Base-by-base conservation (phyloP, 2,113 vertebrate genomes). In the Callithrix jacchus region DNA sequence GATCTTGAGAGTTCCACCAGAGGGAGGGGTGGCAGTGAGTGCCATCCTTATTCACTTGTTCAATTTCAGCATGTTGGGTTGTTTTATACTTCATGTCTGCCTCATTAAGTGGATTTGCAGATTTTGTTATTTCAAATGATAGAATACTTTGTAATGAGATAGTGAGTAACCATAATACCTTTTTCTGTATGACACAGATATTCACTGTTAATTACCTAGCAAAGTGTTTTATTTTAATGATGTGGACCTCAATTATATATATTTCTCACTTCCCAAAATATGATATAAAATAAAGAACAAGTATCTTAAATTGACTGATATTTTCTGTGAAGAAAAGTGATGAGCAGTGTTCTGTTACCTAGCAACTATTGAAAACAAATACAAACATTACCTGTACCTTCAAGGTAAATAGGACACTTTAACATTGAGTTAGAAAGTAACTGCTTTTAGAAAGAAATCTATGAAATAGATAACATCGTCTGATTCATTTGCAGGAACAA, bases 251-350 rank as follows among this genome's bases (percentile, higher is more conserved):
- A 95, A 82, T 81, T 64, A 64, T 89, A 35, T 85, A 70, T 16
- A 49, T 18, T 93, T 73, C 83, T 91, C n/a, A 81, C 77, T 91
- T 93, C 68, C 47, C 12, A 94, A 95, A 95, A 85, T n/a, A n/a
- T 54, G 37, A 52, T 52, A 61, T 13, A 91, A 91, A 52, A 85
- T 71, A 68, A 88, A 92, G 52, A 66, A 3, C 49, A 92, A 66
- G 81, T 76, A 56, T 66, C 35, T 17, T 77, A 87, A 83, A 76
- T 37, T 83, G 54, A 71, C 10, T 52, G 56, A 80, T 87, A 68
- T 80, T 95, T 94, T 97, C 71, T 91, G 13, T 64, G 82, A 54
- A 94, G 8, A 84, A 70, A 95, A 93, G n/a, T 42, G 17, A 12
- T 79, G 17, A 68, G 47, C 88, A 66, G 23, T 91, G 32, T 9